Conservation (phyloP, 64 coral and sea anemone genomes). For the Actinia equina region DNA sequence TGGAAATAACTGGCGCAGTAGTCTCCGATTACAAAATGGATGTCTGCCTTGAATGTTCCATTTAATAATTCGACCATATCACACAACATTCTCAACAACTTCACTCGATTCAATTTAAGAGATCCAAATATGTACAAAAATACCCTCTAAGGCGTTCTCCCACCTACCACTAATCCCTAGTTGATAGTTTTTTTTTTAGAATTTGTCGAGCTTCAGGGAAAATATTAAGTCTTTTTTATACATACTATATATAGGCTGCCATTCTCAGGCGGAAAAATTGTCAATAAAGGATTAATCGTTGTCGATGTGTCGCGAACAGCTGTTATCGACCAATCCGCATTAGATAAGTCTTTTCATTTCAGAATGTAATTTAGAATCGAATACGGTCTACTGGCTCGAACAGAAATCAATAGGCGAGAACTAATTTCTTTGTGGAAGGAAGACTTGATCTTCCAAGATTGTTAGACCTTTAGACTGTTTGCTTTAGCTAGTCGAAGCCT, state of each 20-base stretch:
- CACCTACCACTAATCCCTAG: not conserved
- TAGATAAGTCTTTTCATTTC: conserved; percentile 2
- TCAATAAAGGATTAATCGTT: conserved; percentile 4
- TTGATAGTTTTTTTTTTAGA: not conserved
- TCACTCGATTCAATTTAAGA: not conserved
- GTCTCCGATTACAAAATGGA: not conserved
- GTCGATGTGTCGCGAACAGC: not conserved
- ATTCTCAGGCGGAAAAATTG: conserved; percentile 9
- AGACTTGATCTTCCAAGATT: too few species aligned
- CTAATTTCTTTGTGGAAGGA: too few species aligned
- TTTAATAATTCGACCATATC: not conserved
- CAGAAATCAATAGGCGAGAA: not conserved
- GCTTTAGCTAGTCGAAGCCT: too few species aligned
- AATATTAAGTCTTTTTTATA: conserved; percentile 1
- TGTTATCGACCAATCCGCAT: not conserved
- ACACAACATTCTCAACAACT: not conserved
- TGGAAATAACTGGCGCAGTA: not conserved
- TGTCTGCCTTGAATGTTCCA: not conserved
- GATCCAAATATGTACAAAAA: not conserved
- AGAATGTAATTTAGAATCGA: not conserved
- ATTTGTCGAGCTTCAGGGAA: not conserved
- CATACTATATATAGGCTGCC: conserved; percentile 15
- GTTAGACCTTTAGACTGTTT: too few species aligned
- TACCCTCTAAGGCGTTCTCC: not conserved
- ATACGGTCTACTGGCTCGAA: not conserved